Evolutionary conservation across 2,113 vertebrate species (phyloP), one percentile per base, ranked within the genome.

Genomic region (human): DNA sequence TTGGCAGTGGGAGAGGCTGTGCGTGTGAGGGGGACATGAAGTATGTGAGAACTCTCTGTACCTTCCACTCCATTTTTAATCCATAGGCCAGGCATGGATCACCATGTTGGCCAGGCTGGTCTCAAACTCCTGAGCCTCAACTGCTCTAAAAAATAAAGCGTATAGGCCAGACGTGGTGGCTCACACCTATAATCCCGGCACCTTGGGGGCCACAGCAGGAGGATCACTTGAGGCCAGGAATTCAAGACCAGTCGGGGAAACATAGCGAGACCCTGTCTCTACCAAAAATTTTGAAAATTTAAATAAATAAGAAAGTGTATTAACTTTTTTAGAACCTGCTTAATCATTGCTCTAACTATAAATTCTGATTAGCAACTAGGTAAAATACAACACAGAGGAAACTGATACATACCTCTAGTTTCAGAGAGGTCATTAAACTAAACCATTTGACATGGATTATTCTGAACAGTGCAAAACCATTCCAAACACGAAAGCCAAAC

Each of bases 381-480:
- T 78, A n/a, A 96, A 89, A 40, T 11, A 35, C 48, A 95, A 76
- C 66, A 86, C 12, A 90, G 38, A 95, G 23, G 75, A 40, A 88
- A 97, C 0, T 66, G 25, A 90, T 32, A 84, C 5, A 80, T 45
- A 94, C 32, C 9, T 91, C 82, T 80, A 64, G 35, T 61, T 96
- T 86, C 43, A 85, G 61, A 88, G 20, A 93, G 70, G 52, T 84
- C 48, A 92, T 64, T 93, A 82, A 95, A 84, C 30, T 50, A 94
- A 86, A 59, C 50, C 40, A 86, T 35, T 40, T 84, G 72, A 84
- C 93, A 92, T 10, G 80, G 32, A 81, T 50, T 61, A 93, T 68
- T 75, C 27, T 35, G 12, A 96, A 52, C 14, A 92, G 30, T 55
- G 22, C n/a, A 48, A 75, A 92, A 78, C 40, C 45, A 90, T 6